Conservation (phyloP, 2,888 invertebrate genomes). For the Nebria brevicollis region DNA sequence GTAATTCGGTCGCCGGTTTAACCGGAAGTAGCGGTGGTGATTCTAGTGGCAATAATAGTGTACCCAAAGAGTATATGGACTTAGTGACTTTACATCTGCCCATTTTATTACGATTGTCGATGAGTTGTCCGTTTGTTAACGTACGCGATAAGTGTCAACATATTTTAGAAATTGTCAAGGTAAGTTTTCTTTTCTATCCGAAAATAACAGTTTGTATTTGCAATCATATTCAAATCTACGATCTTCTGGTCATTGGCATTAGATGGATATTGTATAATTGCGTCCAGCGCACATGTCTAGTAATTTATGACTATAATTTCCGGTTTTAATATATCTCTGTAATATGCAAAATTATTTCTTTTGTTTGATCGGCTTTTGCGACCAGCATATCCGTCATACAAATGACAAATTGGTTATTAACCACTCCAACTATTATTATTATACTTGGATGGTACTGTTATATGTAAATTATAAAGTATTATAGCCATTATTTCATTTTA, state of each 20-base stretch:
- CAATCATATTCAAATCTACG: background rate
- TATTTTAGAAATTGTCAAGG: slow-evolving; percentile 69
- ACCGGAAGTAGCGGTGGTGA: slow-evolving; percentile 59
- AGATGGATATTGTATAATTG: slow-evolving; percentile 29
- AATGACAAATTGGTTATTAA: slow-evolving; percentile 30
- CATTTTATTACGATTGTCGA: slow-evolving; percentile 68
- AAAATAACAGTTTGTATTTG: too few species aligned
- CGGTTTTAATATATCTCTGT: slow-evolving; percentile 36
- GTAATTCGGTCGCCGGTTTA: slow-evolving; percentile 62
- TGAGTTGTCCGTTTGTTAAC: slow-evolving; percentile 70
- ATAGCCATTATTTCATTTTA: background rate
- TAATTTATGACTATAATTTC: slow-evolving; percentile 40
- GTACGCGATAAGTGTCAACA: slow-evolving; percentile 68
- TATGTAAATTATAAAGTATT: background rate
- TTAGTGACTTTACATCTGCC: slow-evolving; percentile 68
- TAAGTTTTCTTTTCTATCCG: slow-evolving; percentile 54
- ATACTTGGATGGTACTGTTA: background rate
- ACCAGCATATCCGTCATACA: background rate
- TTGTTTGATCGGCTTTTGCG: slow-evolving; percentile 25
- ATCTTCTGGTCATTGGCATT: slow-evolving; percentile 32
- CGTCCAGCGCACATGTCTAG: slow-evolving; percentile 5
- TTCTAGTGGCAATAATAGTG: slow-evolving; percentile 53
- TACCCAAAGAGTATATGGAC: slow-evolving; percentile 65
- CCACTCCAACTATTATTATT: background rate
- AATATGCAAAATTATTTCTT: slow-evolving; percentile 35